A percentile compares a stretch with the other conserved stretches of the same genome.
Conservation (phyloP, 2,113 vertebrate genomes). For the Xiphophorus couchianus region DNA sequence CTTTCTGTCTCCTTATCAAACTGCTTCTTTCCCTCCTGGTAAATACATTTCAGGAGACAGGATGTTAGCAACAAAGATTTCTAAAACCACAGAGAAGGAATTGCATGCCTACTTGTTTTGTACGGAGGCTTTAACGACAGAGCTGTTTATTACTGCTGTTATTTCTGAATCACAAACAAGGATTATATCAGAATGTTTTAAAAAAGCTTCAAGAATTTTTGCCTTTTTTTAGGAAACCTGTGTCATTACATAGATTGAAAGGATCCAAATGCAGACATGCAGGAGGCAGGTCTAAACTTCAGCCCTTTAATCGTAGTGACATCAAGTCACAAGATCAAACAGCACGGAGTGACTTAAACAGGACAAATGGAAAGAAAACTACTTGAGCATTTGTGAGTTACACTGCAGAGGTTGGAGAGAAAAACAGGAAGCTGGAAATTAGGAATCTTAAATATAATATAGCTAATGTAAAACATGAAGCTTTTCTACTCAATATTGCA, state of each 20-base stretch:
- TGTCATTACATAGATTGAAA: neutral
- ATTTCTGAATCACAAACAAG: too few relatives aligned
- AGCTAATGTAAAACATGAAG: neutral
- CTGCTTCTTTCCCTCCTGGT: constrained; percentile 97
- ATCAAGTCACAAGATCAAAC: too few relatives aligned
- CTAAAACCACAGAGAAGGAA: neutral
- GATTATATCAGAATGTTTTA: neutral
- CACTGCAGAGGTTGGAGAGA: too few relatives aligned
- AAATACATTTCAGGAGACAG: constrained; percentile 32
- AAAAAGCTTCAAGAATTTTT: neutral
- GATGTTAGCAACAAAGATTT: constrained; percentile 9
- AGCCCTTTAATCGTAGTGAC: too few relatives aligned
- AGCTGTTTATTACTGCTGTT: too few relatives aligned
- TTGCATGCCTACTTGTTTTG: neutral
- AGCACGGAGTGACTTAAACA: too few relatives aligned
- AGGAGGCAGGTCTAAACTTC: too few relatives aligned
- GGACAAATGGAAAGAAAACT: too few relatives aligned
- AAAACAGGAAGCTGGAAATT: too few relatives aligned
- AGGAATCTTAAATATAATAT: neutral
- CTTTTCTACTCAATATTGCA: neutral
- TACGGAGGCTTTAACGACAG: too few relatives aligned
- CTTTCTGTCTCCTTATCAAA: constrained; percentile 99
- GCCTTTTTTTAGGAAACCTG: neutral
- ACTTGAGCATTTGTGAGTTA: too few relatives aligned
- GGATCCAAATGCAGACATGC: neutral